Evolutionary conservation across 1,140 invertebrate species (phyloP).

Genomic region (Mamestra configurata): DNA sequence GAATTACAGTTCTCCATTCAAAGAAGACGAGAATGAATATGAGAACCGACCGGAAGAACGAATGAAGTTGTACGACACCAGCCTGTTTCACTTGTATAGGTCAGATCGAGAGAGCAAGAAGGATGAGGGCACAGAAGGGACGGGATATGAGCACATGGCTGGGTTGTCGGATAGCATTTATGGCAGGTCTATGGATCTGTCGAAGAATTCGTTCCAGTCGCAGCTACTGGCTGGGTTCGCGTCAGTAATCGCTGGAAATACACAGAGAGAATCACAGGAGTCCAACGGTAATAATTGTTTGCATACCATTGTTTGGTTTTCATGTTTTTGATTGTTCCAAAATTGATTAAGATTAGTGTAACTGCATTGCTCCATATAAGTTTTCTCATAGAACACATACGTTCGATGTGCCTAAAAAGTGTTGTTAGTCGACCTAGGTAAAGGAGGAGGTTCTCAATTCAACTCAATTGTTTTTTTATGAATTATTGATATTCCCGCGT

Average conservation of each 20-base stretch:
- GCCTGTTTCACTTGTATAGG: constrained; percentile 82
- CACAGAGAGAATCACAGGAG: constrained; percentile 80
- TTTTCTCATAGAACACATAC: too few species aligned
- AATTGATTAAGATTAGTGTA: too few species aligned
- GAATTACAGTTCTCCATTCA: constrained; percentile 77
- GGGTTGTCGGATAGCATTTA: constrained; percentile 80
- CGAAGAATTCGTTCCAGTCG: constrained; percentile 82
- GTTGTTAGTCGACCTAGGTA: too few species aligned
- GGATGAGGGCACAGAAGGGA: constrained; percentile 66
- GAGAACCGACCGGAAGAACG: constrained; percentile 73
- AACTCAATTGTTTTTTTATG: too few species aligned
- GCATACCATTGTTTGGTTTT: too few species aligned
- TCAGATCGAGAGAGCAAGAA: constrained; percentile 75
- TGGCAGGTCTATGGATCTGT: constrained; percentile 81
- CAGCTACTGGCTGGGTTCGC: constrained; percentile 84
- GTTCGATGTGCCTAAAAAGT: too few species aligned
- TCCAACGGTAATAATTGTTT: constrained; percentile 47
- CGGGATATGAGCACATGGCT: constrained; percentile 67
- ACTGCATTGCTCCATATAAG: too few species aligned
- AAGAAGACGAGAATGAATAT: constrained; percentile 80
- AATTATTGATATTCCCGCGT: too few species aligned
- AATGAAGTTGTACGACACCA: constrained; percentile 78
- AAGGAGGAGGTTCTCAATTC: too few species aligned
- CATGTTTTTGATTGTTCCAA: too few species aligned
- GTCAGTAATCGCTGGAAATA: constrained; percentile 77